These are phyloP conservation scores for Drosophila bocki DNA, from an alignment of 1,140 invertebrate genomes.

Conservation along the genomic window DNA sequence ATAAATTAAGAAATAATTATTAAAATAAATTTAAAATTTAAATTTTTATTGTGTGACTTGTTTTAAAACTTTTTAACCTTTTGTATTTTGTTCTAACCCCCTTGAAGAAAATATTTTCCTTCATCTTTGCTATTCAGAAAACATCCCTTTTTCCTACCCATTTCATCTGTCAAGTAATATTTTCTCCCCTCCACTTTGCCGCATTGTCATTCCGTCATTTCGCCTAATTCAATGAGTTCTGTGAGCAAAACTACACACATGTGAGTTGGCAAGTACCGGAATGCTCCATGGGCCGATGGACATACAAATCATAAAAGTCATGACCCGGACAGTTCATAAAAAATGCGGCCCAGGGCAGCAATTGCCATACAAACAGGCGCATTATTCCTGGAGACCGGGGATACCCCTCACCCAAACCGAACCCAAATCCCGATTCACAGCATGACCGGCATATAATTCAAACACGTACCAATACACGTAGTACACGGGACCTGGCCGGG, in stretches of 20 bases:
- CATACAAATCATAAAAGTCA: conserved; percentile 80
- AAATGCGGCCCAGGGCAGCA: conserved; percentile 74
- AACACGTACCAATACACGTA: conserved; percentile 71
- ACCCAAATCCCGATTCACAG: conserved; percentile 53
- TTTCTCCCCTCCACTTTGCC: conserved; percentile 31
- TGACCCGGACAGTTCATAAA: conserved; percentile 75
- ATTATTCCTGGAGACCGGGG: conserved; percentile 47
- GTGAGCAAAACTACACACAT: conserved; percentile 63
- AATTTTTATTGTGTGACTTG: no score
- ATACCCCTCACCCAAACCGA: background rate
- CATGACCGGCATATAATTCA: conserved; percentile 80
- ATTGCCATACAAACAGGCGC: conserved; percentile 78
- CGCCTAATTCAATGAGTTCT: conserved; percentile 73
- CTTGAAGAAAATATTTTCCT: background rate
- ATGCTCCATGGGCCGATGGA: conserved; percentile 26
- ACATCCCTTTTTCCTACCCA: background rate
- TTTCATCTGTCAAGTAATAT: conserved; percentile 6
- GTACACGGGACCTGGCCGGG: conserved; percentile 14
- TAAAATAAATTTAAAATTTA: no score
- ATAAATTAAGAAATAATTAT: background rate
- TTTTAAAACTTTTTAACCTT: no score
- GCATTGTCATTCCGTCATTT: conserved; percentile 67
- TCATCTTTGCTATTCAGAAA: no score
- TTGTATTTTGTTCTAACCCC: no score
- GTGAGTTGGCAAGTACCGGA: conserved; percentile 41